Evolutionary conservation across 2,888 invertebrate genomes (phyloP).

Genomic region (Drosophila lacicola): DNA sequence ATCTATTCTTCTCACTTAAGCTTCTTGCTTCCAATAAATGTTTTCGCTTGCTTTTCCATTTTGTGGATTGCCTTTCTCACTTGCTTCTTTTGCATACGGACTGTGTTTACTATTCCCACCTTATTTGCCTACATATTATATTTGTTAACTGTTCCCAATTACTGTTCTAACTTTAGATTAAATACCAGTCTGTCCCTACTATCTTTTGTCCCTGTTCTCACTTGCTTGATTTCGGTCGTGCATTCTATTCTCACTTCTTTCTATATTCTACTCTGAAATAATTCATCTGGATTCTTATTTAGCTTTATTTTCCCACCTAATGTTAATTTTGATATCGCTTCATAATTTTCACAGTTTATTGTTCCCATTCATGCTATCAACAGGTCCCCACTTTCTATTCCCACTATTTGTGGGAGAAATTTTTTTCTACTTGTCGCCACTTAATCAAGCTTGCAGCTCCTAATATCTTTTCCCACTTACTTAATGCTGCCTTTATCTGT

Average conservation of each 20-base stretch:
- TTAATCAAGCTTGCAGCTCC: too few relatives aligned
- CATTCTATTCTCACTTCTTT: too few relatives aligned
- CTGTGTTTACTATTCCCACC: background rate
- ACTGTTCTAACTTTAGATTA: background rate
- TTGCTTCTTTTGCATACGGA: too few relatives aligned
- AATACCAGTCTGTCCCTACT: background rate
- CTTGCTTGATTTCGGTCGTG: too few relatives aligned
- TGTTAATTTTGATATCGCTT: too few relatives aligned
- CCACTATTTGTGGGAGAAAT: background rate
- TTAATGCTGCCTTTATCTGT: background rate
- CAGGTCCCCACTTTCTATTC: background rate
- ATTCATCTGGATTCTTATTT: too few relatives aligned
- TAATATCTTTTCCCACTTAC: background rate
- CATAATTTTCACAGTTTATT: background rate
- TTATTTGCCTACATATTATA: background rate
- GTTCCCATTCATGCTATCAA: background rate
- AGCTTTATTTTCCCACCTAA: too few relatives aligned
- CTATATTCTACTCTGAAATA: too few relatives aligned
- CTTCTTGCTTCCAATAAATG: background rate
- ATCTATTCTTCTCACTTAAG: too few relatives aligned
- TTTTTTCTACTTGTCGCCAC: background rate
- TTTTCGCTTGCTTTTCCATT: background rate
- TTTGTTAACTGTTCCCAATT: background rate
- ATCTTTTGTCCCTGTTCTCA: background rate
- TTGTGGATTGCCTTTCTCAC: too few relatives aligned